phyloP scores from a whole-genome alignment of 1,140 invertebrate genomes.

The Thaumetopoea pityocampa region DNA sequence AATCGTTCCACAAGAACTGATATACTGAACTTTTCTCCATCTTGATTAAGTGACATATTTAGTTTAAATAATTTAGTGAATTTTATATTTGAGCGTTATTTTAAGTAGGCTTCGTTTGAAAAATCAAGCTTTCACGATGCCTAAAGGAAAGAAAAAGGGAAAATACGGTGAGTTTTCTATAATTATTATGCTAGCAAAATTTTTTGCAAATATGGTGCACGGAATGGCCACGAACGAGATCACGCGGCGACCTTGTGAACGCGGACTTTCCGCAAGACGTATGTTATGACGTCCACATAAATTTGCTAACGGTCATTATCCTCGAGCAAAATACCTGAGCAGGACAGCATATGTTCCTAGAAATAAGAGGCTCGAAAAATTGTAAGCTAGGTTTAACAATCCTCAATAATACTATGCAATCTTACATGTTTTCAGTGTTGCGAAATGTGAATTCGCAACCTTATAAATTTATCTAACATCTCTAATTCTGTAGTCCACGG shows the following conservation, averaged over 20 bases:
- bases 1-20: constrained; percentile 71
- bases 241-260: constrained; percentile 69
- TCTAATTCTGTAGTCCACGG: too few species aligned
- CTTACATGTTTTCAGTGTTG: too few species aligned
- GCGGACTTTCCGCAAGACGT: constrained; percentile 38
- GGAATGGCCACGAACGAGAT: constrained; percentile 50
- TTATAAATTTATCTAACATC: too few species aligned
- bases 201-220: constrained; percentile 10
- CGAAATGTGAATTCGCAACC: too few species aligned
- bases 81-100: constrained; percentile 52
- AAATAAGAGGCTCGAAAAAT: too few species aligned
- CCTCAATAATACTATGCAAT: too few species aligned
- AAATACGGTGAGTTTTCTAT: constrained; percentile 60
- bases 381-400: too few species aligned
- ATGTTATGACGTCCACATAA: constrained; percentile 51
- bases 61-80: constrained; percentile 71
- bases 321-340: constrained; percentile 8
- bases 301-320: constrained; percentile 22
- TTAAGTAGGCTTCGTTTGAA: constrained; percentile 41
- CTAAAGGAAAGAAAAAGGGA: constrained; percentile 74
- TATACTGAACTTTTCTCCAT: constrained; percentile 73
- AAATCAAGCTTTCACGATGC: constrained; percentile 54
- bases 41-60: constrained; percentile 73
- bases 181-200: neutral
- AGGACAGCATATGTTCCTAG: constrained; percentile 11